Evolutionary conservation across 2,797 vertebrate species (phyloP), one percentile per base, ranked within the genome.

Genomic region (Enteromius radiatus): DNA sequence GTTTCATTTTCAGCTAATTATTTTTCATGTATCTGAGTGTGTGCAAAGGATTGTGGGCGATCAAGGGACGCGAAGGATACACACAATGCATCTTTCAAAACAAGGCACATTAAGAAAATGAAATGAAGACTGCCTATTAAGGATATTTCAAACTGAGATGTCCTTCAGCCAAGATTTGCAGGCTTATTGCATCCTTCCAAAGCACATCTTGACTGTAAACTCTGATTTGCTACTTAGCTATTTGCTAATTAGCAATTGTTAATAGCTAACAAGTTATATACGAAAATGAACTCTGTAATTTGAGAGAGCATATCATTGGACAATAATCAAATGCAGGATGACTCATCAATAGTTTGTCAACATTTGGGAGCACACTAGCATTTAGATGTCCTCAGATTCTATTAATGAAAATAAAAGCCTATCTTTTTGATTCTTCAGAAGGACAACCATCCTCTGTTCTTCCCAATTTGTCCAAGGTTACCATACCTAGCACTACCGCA

Each of bases 391-490:
- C 12, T 59, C 19, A 41, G n/a, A 75, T 59, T 47, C 9, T 41
- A 28, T 63, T 63, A 17, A 9, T 61, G 38, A 45, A 76, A 76
- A 8, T 28, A 43, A 31, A 59, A 76, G 54, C 8, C 36, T 28
- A 61, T 47, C 41, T 63, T 36, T 45, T 63, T 28, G 38, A 28
- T 31, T 56, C 21, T 77, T 77, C 75, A 63, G 38, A 52, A 78
- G 63, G 61, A 65, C 28, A 38, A 52, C 71, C 5, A 2, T 52
- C 45, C 11, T 76, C 4, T 33, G 59, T 78, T 43, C 43, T 49
- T 78, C 19, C 31, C 14, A 78, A 36, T 68, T 78, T 78, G 43
- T 78, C 38, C 71, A 28, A 82, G 80, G 71, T 65, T 82, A 54
- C 71, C 3, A 7, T 31, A 73, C 15, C 6, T 41, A 67, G 54